Percentiles rank a stretch among this genome's conserved stretches.
Conservation (phyloP, 2,797 vertebrate genomes). For the Macropus fuliginosus region DNA sequence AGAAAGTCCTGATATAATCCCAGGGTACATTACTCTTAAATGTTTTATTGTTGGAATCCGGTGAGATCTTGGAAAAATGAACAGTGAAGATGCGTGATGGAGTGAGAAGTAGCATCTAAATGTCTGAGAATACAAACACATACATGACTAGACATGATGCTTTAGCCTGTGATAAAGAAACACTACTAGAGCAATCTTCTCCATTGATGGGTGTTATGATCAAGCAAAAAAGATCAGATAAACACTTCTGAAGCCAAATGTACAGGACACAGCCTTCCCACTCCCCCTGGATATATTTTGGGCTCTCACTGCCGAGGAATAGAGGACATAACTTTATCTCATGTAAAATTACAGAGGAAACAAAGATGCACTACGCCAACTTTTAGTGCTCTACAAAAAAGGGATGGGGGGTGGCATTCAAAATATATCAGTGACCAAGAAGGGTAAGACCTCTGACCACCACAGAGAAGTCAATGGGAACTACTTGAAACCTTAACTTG, state of each 20-base stretch:
- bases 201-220: not conserved
- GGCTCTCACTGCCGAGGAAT: too few species aligned
- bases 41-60: not conserved
- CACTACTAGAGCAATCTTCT: not conserved
- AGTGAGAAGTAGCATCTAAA: not conserved
- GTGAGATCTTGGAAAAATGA: not conserved
- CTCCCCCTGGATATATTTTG: not conserved
- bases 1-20: not conserved
- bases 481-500: too few species aligned
- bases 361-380: not conserved
- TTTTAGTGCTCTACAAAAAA: too few species aligned
- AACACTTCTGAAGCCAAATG: not conserved
- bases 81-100: not conserved
- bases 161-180: not conserved
- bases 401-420: too few species aligned
- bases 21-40: not conserved
- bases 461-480: too few species aligned
- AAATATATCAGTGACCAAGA: too few species aligned
- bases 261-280: not conserved
- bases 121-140: not conserved
- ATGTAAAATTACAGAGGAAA: not conserved
- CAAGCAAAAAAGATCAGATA: not conserved
- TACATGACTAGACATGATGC: not conserved
- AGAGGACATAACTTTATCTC: not conserved
- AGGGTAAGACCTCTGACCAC: too few species aligned